Evolutionary conservation across 2,888 invertebrate genomes (phyloP).

Genomic region (Anodontia alba): DNA sequence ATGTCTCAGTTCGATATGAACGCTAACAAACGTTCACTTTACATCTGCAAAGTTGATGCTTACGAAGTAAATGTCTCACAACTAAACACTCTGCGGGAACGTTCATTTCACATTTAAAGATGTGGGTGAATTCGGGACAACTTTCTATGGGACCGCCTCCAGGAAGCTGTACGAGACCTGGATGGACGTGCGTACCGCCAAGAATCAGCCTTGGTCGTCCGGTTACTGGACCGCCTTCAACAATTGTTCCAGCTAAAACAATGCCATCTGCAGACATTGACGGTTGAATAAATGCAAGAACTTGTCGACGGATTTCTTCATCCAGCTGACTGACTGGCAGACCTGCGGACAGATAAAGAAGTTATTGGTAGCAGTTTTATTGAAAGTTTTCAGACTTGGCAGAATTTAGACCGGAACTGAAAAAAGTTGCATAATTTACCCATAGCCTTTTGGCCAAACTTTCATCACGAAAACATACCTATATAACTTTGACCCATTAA

Average conservation of each 20-base stretch:
- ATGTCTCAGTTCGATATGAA: not conserved
- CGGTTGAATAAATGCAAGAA: conserved; percentile 38
- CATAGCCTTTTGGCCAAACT: too few relatives aligned
- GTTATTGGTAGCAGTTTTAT: too few relatives aligned
- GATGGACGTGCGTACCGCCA: conserved; percentile 48
- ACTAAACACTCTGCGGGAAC: conserved; percentile 51
- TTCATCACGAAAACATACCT: too few relatives aligned
- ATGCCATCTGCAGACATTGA: conserved; percentile 41
- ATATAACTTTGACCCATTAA: too few relatives aligned
- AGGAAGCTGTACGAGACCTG: conserved; percentile 35
- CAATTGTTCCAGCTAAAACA: conserved; percentile 57
- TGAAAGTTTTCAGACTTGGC: too few relatives aligned
- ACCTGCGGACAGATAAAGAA: too few relatives aligned
- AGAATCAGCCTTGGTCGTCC: conserved; percentile 48
- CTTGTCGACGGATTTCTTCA: conserved; percentile 35
- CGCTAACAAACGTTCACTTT: conserved; percentile 51
- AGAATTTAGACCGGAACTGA: too few relatives aligned
- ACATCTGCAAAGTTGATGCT: conserved; percentile 44
- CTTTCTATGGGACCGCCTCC: conserved; percentile 23
- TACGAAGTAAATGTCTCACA: conserved; percentile 39
- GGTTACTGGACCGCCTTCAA: conserved; percentile 55
- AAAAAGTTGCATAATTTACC: too few relatives aligned
- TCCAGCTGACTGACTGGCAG: conserved; percentile 29
- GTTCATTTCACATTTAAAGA: conserved; percentile 42
- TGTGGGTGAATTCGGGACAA: conserved; percentile 45